Base-by-base conservation (phyloP, 1,140 invertebrate genomes). In the Procambarus virginalis region DNA sequence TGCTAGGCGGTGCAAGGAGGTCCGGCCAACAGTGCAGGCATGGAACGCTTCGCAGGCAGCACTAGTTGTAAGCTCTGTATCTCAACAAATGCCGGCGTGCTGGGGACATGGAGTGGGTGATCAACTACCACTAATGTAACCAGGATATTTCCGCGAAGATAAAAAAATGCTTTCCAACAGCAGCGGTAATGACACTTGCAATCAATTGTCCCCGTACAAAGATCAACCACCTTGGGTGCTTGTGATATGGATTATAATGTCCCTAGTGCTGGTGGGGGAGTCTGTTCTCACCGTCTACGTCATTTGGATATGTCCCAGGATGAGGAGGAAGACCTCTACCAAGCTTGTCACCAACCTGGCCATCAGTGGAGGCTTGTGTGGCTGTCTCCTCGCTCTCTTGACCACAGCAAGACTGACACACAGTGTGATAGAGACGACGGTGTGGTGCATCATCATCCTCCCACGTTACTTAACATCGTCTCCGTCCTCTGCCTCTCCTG, bases 311-410 rank as follows among this genome's bases (percentile, higher is more conserved):
- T 77, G n/a, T 46, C 45, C 20, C 10, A 70, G 14, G 84, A 45
- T 85, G n/a, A 51, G 73, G 49, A 48, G 77, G 49, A 85, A 58
- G 73, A 22, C n/a, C 14, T 85, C 70, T 20, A 76, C 70, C 8
- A 75, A 55, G 48, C 46, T 85, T 10, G 73, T 85, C 46, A 77
- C 22, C 46, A 85, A 58, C 73, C 49, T 85, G 73, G 84, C 84
- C n/a, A 17, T 85, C 17, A 76, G 84, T 34, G 51, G 84, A 5
- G 17, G 20, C 48, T 12, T 75, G 17, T 46, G 73, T 12, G 84
- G 70, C 9, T 0, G 55, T 4, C 14, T 85, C 2, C 5, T 77
- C 48, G 14, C 14, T 45, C n/a, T 76, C 12, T 58, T 49, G n/a
- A 85, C n/a, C 34, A 2, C 77, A 8, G 49, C 45, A 46, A 84